Conservation (phyloP, 2,888 invertebrate species). For the Tetanocera ferruginea region DNA sequence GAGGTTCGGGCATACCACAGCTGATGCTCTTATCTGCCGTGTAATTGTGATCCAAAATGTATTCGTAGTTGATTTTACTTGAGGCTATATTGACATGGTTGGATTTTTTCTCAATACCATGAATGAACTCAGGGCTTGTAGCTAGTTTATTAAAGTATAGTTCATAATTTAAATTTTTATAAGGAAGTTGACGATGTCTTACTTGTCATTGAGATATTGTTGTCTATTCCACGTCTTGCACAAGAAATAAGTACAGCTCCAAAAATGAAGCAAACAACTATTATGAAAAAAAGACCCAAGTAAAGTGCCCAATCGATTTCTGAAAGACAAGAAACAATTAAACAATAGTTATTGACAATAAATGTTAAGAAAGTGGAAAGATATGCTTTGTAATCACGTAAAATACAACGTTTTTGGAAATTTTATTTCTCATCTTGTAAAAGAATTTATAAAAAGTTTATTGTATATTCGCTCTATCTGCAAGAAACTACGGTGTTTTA, state of each 20-base stretch:
- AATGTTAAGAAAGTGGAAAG: neutral
- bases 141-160: conserved; percentile 73
- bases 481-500: too few species aligned
- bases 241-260: conserved; percentile 66
- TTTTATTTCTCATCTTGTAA: too few species aligned
- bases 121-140: conserved; percentile 90
- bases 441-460: too few species aligned
- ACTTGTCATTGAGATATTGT: conserved; percentile 69
- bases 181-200: conserved; percentile 41
- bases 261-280: conserved; percentile 66
- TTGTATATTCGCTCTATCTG: too few species aligned
- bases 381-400: neutral
- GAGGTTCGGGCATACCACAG: conserved; percentile 83
- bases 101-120: conserved; percentile 88
- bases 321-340: conserved; percentile 46
- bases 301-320: conserved; percentile 70
- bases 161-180: neutral
- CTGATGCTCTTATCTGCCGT: conserved; percentile 62
- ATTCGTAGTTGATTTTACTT: conserved; percentile 84
- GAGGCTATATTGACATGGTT: conserved; percentile 71
- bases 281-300: conserved; percentile 67
- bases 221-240: conserved; percentile 64
- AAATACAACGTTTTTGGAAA: neutral
- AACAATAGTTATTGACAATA: too few species aligned
- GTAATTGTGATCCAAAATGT: conserved; percentile 73